Evolutionary conservation across 53 echinoderm and acorn worm species (phyloP).

Genomic region (Holothuria leucospilota): DNA sequence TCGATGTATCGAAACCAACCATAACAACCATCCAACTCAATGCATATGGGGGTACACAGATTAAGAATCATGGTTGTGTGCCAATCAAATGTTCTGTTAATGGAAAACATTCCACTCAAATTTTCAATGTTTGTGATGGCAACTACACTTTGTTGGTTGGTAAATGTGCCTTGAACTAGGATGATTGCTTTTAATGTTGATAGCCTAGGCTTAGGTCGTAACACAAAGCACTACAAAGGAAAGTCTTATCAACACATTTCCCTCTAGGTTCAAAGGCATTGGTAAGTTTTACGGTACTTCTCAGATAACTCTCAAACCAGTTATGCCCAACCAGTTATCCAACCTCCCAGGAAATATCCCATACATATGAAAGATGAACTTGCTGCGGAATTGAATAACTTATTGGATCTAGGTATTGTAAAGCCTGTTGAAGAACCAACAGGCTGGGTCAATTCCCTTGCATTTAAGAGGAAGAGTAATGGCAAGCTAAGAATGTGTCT

Average conservation of each 20-base stretch:
- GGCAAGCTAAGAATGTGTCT: neutral
- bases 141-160: too few relatives aligned
- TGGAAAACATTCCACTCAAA: too few relatives aligned
- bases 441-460: slow-evolving; percentile 7
- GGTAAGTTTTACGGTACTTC: neutral
- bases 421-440: neutral
- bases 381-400: neutral
- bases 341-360: neutral
- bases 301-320: neutral
- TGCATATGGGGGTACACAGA: slow-evolving; percentile 6
- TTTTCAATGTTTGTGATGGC: too few relatives aligned
- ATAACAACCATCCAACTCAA: slow-evolving; percentile 28
- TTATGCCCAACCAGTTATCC: slow-evolving; percentile 1
- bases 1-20: slow-evolving; percentile 21
- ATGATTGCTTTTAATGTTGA: slow-evolving; percentile 7
- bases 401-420: neutral
- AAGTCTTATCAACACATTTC: neutral
- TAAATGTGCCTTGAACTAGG: neutral
- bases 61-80: slow-evolving; percentile 25
- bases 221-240: neutral
- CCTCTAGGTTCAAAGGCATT: neutral
- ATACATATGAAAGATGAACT: neutral
- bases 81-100: slow-evolving; percentile 7
- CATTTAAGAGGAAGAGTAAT: slow-evolving; percentile 8
- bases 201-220: neutral